Evolutionary conservation across 2,888 invertebrate genomes (phyloP).

Genomic region (Odontomyia ornata): DNA sequence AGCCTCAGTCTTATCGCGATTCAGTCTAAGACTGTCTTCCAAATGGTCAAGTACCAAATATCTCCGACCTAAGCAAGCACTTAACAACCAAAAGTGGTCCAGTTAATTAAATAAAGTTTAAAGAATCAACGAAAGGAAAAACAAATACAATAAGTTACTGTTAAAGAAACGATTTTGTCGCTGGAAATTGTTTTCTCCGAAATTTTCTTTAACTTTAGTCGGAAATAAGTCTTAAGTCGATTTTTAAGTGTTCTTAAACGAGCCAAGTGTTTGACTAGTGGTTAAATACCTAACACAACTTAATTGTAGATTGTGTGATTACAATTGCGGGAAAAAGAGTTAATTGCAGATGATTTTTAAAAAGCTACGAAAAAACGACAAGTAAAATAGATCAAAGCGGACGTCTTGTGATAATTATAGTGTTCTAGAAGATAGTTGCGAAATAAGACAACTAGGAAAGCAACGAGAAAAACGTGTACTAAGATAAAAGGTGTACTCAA

Average conservation of each 20-base stretch:
- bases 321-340: not conserved
- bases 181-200: not conserved
- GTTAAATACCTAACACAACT: not conserved
- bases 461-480: conserved; percentile 2
- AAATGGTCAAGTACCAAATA: conserved; percentile 45
- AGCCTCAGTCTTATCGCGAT: conserved; percentile 34
- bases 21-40: conserved; percentile 46
- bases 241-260: not conserved
- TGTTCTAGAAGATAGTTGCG: conserved; percentile 17
- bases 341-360: not conserved
- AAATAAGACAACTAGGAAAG: not conserved
- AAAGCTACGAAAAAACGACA: not conserved
- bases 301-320: conserved; percentile 1
- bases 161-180: not conserved
- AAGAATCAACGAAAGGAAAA: conserved; percentile 14
- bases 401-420: conserved; percentile 22
- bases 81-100: not conserved
- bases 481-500: conserved; percentile 14
- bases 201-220: not conserved
- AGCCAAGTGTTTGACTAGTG: not conserved
- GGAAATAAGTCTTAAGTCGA: not conserved
- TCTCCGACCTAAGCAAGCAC: not conserved
- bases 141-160: not conserved
- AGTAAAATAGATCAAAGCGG: not conserved
- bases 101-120: conserved; percentile 13